A percentile compares a stretch with the other conserved stretches of the same genome.
Conservation (phyloP, 92 coral and sea anemone species). For the Heliopora coerulea region DNA sequence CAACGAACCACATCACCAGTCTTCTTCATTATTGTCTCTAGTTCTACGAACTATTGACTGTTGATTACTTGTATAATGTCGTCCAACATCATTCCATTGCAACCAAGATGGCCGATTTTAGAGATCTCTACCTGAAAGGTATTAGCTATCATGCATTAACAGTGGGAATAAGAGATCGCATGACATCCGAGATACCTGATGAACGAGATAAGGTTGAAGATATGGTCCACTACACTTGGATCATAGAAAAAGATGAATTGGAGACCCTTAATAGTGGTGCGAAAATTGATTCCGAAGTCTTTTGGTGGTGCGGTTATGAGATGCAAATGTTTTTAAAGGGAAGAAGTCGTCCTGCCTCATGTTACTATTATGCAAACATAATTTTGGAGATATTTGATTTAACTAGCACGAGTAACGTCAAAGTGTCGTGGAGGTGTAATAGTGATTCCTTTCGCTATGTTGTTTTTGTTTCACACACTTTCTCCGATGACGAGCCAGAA, state of each 20-base stretch:
- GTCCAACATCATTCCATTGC: neutral
- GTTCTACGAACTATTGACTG: neutral
- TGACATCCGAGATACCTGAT: neutral
- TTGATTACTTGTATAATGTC: constrained; percentile 2
- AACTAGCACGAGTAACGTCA: no score
- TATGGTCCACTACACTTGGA: neutral
- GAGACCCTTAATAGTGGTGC: neutral
- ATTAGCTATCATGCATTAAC: constrained; percentile 1
- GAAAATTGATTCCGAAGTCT: no score
- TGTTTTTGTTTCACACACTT: no score
- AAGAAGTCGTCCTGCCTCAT: no score
- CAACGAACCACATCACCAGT: no score
- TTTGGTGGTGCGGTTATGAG: no score
- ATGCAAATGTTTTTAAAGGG: no score
- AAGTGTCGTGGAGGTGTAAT: no score
- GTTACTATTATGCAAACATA: no score
- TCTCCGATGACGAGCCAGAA: no score
- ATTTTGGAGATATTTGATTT: no score
- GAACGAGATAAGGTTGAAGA: neutral
- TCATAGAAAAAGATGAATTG: neutral
- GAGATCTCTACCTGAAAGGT: neutral
- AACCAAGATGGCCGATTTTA: neutral
- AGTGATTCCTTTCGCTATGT: no score
- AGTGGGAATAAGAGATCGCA: neutral
- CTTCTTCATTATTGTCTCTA: neutral